Evolutionary conservation across 2,888 invertebrate species (phyloP).

Genomic region (Drosophila leonis): DNA sequence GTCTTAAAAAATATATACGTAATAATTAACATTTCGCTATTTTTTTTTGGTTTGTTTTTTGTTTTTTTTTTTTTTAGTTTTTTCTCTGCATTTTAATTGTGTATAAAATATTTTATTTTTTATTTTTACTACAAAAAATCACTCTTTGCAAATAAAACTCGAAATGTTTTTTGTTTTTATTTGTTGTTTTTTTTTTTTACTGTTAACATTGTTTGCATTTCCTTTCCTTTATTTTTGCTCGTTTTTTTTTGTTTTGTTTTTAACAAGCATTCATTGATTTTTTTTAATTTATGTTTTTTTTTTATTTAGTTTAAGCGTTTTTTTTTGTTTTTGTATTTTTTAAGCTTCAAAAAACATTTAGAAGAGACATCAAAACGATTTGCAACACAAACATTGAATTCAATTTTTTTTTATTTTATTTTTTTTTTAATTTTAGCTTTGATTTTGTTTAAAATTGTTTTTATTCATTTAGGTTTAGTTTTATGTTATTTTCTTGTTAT

Average conservation of each 20-base stretch:
- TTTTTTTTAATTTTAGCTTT: constrained; percentile 41
- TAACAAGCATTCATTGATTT: constrained; percentile 5
- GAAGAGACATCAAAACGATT: constrained; percentile 60
- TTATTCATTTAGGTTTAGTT: constrained; percentile 21
- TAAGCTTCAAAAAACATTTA: constrained; percentile 44
- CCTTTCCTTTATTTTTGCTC: not conserved
- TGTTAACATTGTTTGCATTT: constrained; percentile 22
- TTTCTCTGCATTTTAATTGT: constrained; percentile 54
- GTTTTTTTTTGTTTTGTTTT: not conserved
- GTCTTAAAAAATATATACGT: constrained; percentile 82
- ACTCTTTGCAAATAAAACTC: constrained; percentile 80
- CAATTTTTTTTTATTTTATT: not conserved
- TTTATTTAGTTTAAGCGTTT: constrained; percentile 1
- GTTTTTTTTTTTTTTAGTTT: constrained; percentile 29
- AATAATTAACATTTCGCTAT: constrained; percentile 80
- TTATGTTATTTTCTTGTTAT: constrained; percentile 20
- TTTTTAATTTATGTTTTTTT: not conserved
- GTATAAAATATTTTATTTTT: constrained; percentile 64
- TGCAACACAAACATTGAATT: constrained; percentile 68
- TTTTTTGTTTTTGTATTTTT: not conserved
- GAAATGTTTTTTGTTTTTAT: constrained; percentile 63
- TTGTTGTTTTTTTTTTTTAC: constrained; percentile 55
- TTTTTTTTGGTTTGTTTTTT: constrained; percentile 27
- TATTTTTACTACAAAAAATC: constrained; percentile 80
- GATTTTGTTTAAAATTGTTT: constrained; percentile 47